phyloP scores from a whole-genome alignment of 2,888 invertebrate species.

The Melipona beecheii region DNA sequence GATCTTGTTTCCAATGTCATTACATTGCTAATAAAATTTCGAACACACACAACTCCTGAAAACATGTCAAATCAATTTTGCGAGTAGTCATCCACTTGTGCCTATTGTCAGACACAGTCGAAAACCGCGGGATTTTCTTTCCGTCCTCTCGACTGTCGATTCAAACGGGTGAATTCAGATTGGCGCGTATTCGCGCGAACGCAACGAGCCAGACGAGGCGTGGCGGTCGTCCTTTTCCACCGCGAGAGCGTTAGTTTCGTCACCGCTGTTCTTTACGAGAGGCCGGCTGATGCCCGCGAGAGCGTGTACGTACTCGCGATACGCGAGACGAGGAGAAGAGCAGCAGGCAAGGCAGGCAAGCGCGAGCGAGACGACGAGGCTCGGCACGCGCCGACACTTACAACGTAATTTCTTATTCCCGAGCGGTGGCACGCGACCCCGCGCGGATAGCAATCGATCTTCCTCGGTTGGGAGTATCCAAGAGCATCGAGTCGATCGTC shows the following conservation, averaged over 20 bases:
- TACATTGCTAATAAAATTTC: too few species aligned
- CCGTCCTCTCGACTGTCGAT: background rate
- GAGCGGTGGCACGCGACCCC: conserved; percentile 64
- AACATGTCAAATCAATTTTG: too few species aligned
- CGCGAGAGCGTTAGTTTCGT: conserved; percentile 62
- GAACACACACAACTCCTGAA: too few species aligned
- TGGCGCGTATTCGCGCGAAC: conserved; percentile 9
- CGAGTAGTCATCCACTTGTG: too few species aligned
- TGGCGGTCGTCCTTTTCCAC: conserved; percentile 40
- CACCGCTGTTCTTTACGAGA: conserved; percentile 66
- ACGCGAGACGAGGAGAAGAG: background rate
- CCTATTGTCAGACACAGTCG: too few species aligned
- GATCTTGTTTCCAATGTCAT: too few species aligned
- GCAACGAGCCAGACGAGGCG: conserved; percentile 16
- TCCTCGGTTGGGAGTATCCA: conserved; percentile 41
- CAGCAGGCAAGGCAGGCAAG: too few species aligned
- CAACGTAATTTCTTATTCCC: conserved; percentile 72
- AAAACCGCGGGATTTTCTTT: conserved; percentile 11
- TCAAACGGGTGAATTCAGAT: conserved; percentile 25
- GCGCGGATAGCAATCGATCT: conserved; percentile 64
- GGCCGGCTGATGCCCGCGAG: conserved; percentile 21
- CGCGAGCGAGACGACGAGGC: conserved; percentile 13
- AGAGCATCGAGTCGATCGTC: conserved; percentile 8
- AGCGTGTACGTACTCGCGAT: conserved; percentile 18
- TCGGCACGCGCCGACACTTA: conserved; percentile 68